Evolutionary conservation across 2,113 vertebrate species (phyloP).

Genomic region (Gymnocephalus cernua): DNA sequence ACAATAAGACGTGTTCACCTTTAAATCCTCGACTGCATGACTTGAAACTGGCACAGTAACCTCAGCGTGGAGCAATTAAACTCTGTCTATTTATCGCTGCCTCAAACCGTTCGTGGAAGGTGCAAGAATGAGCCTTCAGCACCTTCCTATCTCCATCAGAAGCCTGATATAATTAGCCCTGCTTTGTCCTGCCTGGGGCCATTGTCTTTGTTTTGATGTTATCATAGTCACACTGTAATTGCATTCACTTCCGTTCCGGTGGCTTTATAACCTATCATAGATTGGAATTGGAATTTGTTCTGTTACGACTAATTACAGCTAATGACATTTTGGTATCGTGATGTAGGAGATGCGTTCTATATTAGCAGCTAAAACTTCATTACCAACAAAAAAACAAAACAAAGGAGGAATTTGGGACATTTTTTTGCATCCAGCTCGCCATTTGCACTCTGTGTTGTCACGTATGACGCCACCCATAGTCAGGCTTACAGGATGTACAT

Average conservation of each 20-base stretch:
- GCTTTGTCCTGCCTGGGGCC: slow-evolving; percentile 65
- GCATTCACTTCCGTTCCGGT: slow-evolving; percentile 61
- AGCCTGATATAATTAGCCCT: slow-evolving; percentile 69
- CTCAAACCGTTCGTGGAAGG: slow-evolving; percentile 52
- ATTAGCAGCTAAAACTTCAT: background rate
- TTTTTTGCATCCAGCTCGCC: background rate
- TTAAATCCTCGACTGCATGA: slow-evolving; percentile 26
- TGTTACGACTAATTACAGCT: slow-evolving; percentile 56
- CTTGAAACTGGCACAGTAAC: slow-evolving; percentile 54
- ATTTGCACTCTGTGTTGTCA: background rate
- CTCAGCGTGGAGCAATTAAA: slow-evolving; percentile 67
- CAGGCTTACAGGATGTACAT: no score
- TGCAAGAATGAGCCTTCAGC: slow-evolving; percentile 49
- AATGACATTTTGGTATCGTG: slow-evolving; percentile 31
- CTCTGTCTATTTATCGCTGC: slow-evolving; percentile 64
- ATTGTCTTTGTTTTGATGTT: slow-evolving; percentile 74
- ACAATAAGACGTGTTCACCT: slow-evolving; percentile 15
- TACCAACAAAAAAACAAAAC: background rate
- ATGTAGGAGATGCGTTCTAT: background rate
- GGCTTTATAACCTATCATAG: slow-evolving; percentile 66
- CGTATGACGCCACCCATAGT: background rate
- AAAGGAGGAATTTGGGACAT: background rate
- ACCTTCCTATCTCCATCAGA: slow-evolving; percentile 64
- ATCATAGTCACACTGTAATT: slow-evolving; percentile 66
- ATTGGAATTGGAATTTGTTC: slow-evolving; percentile 53